Evolutionary conservation across 2,113 vertebrate species (phyloP), one percentile per base, ranked within the genome.

Genomic region (Oncorhynchus clarkii): DNA sequence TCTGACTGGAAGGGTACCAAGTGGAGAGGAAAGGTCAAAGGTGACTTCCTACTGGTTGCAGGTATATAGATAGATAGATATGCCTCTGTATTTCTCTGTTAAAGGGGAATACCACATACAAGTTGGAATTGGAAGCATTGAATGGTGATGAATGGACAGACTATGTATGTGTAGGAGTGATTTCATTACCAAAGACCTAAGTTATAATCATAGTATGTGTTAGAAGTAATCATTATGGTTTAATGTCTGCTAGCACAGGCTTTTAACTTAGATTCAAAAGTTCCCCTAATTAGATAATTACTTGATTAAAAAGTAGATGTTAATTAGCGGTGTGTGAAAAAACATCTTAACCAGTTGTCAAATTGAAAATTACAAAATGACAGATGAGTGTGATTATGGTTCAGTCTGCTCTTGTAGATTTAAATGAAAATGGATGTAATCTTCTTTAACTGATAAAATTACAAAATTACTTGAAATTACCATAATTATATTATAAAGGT

Each of bases 1-100:
- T 34, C 73, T 48, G 74, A 62, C 82, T 89, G 87, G 87, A 90
- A 81, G 80, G 82, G 81, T 66, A 88, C 84, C 89, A 88, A 87
- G 71, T 24, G 14, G 68, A 85, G 75, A 74, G 84, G 81, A 74
- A 85, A 86, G 84, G 84, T 89, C 78, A 86, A 85, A 89, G 84
- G 72, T 65, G 59, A 88, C 51, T 0, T 79, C 67, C 80, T 71
- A 84, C 78, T 60, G 74, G 64, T 66, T 22, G 5, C 51, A 1
- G 51, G 45, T 45, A 1, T 73, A 66, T 80, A n/a, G n/a, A n/a
- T n/a, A n/a, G n/a, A n/a, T n/a, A n/a, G n/a, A 78, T 57, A 11
- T 27, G 62, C 22, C 62, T 64, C 65, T 26, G 64, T 66, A 26
- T 66, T 66, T 66, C 64, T 66, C 64, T 67, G 65, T 27, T 5